Percentiles rank a stretch among this genome's conserved stretches.
phyloP scores from a whole-genome alignment of 2,797 vertebrate genomes.

The Emydoidea blandingii region DNA sequence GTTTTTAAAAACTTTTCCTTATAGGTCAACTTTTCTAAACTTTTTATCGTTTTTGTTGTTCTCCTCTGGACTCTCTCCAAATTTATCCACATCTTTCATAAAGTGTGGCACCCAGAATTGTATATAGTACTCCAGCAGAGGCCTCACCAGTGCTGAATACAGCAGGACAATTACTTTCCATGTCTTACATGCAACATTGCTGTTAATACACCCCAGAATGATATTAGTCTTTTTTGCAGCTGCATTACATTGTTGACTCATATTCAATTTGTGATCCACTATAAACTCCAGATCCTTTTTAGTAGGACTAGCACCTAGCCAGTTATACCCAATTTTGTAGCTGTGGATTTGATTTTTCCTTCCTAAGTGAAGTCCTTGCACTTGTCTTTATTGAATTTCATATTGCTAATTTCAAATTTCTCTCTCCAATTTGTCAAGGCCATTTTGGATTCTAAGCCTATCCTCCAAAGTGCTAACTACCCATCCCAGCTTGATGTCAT shows the following conservation, averaged over 20 bases:
- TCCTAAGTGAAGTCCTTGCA: background rate
- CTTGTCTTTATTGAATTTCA: background rate
- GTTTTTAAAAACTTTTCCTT: background rate
- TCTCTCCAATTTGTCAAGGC: background rate
- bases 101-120: background rate
- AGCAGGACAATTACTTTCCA: background rate
- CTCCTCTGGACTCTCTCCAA: background rate
- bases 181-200: background rate
- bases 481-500: background rate
- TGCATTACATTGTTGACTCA: background rate
- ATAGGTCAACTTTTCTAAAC: background rate
- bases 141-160: background rate
- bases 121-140: background rate
- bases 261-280: background rate
- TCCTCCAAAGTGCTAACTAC: background rate
- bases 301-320: background rate
- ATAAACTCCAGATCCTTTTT: background rate
- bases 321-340: background rate
- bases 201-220: background rate
- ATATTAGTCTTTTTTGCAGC: background rate
- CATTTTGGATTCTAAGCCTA: background rate
- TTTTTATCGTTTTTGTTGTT: background rate
- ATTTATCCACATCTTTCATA: background rate
- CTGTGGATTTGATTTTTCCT: background rate
- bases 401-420: background rate